Base-by-base conservation (phyloP, 2,797 vertebrate genomes). In the Enteromius treurensis region DNA sequence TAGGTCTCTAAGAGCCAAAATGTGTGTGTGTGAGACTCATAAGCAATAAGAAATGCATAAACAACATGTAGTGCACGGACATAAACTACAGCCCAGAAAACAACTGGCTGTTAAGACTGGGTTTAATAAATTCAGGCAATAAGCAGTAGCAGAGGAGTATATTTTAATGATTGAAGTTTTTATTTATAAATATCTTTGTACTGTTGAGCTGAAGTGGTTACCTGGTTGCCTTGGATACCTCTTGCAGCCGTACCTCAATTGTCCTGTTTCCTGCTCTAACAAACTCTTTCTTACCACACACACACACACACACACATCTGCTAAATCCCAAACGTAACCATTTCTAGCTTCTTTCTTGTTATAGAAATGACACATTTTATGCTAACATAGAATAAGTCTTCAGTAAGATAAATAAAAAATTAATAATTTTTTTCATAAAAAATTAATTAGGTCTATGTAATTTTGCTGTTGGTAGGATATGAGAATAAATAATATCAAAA, bases 271-370 rank as follows among this genome's bases (percentile, higher is more conserved):
- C 83, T 87, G 85, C 86, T 83, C 83, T 82, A 84, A 58, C 84
- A 87, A 73, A 70, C 71, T 53, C 21, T 79, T n/a, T 26, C 49
- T 58, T 34, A 62, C 10, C 55, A 23, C 53, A 11, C 55, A 11
- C 53, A 55, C 53, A 55, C 53, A 55, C 76, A 86, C 64, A 74
- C 69, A 65, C 87, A 84, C 73, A 40, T 73, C 87, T 87, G 85
- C 86, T 60, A 82, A 93, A 89, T 89, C 88, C 91, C 89, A 91
- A 93, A 90, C 62, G 88, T 89, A 84, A 89, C 90, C 91, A 92
- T 94, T 94, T 91, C 91, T 90, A 91, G 80, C 79, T 84, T 80
- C 14, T 71, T 83, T 34, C n/a, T 23, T 73, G 60, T 49, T 26
- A 45, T 47, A 26, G 17, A 58, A 70, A 29, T 19, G 2, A 15